These are phyloP conservation scores for Brachylomia viminalis DNA, from an alignment of 2,888 invertebrate genomes.

Conservation along the genomic window DNA sequence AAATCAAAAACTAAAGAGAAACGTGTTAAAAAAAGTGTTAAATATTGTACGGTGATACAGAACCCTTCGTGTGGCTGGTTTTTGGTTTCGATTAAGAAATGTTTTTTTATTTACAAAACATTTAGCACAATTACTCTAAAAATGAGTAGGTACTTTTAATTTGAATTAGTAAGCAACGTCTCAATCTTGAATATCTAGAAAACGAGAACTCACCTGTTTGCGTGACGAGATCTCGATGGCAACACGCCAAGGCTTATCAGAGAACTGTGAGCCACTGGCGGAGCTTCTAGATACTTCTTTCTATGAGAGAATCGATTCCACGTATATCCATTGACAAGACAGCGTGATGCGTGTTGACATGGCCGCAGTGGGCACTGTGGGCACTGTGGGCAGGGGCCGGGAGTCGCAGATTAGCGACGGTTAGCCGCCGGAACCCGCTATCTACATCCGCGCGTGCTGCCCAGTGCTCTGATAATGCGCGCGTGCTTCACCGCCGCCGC, in stretches of 20 bases:
- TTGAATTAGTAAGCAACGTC: no score
- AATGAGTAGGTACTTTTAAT: neutral
- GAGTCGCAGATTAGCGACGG: slow-evolving; percentile 43
- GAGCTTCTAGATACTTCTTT: neutral
- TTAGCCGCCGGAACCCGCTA: slow-evolving; percentile 61
- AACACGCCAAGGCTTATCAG: neutral
- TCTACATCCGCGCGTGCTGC: slow-evolving; percentile 66
- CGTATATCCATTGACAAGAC: neutral
- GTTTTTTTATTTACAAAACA: neutral
- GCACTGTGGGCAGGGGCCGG: neutral
- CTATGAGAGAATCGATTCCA: neutral
- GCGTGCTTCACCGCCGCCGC: slow-evolving; percentile 47
- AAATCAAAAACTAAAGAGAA: no score
- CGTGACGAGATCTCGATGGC: no score
- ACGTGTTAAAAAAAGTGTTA: no score
- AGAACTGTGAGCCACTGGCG: neutral
- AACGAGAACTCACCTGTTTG: no score
- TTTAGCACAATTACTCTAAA: neutral
- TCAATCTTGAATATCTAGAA: no score
- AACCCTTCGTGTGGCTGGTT: no score
- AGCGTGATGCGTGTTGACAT: neutral
- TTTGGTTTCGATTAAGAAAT: no score
- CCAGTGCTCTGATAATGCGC: slow-evolving; percentile 56
- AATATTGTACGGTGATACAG: no score
- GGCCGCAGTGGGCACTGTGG: neutral